Evolutionary conservation across 2,797 vertebrate genomes (phyloP), one percentile per base, ranked within the genome.

Genomic region (Hippocampus kuda): DNA sequence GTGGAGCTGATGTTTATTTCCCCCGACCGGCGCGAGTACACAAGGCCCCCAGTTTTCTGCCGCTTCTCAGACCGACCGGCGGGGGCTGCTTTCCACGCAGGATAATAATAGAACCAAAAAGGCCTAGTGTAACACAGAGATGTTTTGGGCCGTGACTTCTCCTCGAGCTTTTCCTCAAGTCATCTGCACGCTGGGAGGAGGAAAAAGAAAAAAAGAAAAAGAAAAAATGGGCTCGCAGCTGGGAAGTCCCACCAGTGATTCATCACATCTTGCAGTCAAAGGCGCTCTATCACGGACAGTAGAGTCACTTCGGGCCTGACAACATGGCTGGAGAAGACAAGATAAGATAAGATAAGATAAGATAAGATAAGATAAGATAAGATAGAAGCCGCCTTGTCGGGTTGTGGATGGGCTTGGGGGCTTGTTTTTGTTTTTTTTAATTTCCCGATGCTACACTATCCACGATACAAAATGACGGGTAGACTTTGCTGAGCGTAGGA

Each of bases 1-100:
- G 85, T 83, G 80, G 84, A 80, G 81, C 78, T 73, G 75, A 83
- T 82, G 83, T 85, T 83, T 82, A 84, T 83, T 86, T 86, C 82
- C 77, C 81, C 83, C 80, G 79, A 85, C 76, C 71, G 85, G 79
- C 59, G 62, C n/a, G 42, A 75, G 75, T 79, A 79, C 79, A 85
- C 79, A 83, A 78, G 13, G 72, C 59, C 64, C 54, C 67, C 65
- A 49, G 63, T 68, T 3, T 6, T 41, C 27, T 63, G 30, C 51
- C 57, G 65, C 61, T 69, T 24, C 22, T 72, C 67, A 69, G 70
- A 34, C 57, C 57, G 57, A 27, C 57, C 3, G 15, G 44, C 11
- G 44, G 57, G 16, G 57, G 57, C 57, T 60, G 57, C 68, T 72
- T 51, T 38, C 61, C 73, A 61, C 64, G 57, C 57, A 68, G 68